Conservation (phyloP, 2,113 vertebrate species). For the Centropus bengalensis region DNA sequence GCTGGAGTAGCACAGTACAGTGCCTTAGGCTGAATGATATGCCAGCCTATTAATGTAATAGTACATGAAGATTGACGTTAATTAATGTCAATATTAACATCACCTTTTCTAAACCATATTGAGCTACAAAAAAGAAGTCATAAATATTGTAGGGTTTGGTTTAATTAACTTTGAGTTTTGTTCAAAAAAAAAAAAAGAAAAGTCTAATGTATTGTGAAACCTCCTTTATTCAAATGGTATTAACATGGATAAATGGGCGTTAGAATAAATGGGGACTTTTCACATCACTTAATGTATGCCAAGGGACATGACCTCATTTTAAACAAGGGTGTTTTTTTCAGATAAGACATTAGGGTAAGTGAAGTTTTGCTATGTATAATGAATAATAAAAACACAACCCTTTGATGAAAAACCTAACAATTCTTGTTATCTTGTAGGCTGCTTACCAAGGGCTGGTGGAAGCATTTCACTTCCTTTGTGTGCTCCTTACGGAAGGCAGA, state of each 20-base stretch:
- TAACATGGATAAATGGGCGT: not conserved
- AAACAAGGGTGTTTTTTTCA: constrained; percentile 22
- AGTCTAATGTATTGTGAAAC: constrained; percentile 12
- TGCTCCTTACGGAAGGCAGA: not conserved
- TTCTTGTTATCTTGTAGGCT: not conserved
- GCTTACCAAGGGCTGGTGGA: not conserved
- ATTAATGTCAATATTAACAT: constrained; percentile 72
- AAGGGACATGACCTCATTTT: constrained; percentile 52
- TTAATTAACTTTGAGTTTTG: constrained; percentile 65
- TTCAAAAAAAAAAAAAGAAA: not conserved
- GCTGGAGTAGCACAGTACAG: constrained; percentile 59
- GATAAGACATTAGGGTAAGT: constrained; percentile 21
- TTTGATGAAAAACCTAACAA: not conserved
- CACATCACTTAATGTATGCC: constrained; percentile 28
- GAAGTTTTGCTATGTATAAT: constrained; percentile 5
- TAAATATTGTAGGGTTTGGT: constrained; percentile 60
- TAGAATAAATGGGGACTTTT: constrained; percentile 14
- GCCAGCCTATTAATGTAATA: constrained; percentile 67
- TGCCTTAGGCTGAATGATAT: constrained; percentile 64
- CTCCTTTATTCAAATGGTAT: constrained; percentile 21
- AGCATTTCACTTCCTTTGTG: not conserved
- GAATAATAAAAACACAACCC: constrained; percentile 32
- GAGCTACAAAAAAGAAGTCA: constrained; percentile 35
- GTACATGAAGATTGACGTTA: constrained; percentile 73
- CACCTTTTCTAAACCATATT: constrained; percentile 63